Evolutionary conservation across 2,888 invertebrate genomes (phyloP).

Genomic region (Dione vanillae): DNA sequence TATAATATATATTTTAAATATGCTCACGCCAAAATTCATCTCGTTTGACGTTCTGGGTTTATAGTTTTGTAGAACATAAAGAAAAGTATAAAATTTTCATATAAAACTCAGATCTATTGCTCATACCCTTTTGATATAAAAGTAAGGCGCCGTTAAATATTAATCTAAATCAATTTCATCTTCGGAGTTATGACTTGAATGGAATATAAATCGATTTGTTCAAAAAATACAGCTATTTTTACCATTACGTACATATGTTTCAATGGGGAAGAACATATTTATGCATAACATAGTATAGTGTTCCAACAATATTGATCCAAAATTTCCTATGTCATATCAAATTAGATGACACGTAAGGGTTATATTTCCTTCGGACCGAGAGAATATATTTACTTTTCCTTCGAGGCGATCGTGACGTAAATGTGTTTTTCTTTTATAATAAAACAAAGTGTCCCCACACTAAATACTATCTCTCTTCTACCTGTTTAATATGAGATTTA

Average conservation of each 20-base stretch:
- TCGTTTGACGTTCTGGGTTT: constrained; percentile 8
- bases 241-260: not conserved
- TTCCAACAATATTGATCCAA: too few species aligned
- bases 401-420: too few species aligned
- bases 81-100: constrained; percentile 5
- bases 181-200: not conserved
- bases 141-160: not conserved
- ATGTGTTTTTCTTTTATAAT: too few species aligned
- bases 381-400: too few species aligned
- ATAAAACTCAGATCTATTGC: constrained; percentile 1
- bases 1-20: not conserved
- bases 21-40: constrained; percentile 7
- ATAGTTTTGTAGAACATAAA: constrained; percentile 15
- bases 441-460: too few species aligned
- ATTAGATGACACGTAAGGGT: too few species aligned
- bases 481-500: too few species aligned
- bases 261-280: too few species aligned
- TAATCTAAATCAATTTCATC: not conserved
- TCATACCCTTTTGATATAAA: not conserved
- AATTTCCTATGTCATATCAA: too few species aligned
- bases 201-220: not conserved
- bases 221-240: not conserved
- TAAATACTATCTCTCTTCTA: too few species aligned
- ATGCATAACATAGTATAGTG: too few species aligned
- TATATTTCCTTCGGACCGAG: too few species aligned